Conservation (phyloP, 2,113 vertebrate genomes). For the Glareola pratincola region DNA sequence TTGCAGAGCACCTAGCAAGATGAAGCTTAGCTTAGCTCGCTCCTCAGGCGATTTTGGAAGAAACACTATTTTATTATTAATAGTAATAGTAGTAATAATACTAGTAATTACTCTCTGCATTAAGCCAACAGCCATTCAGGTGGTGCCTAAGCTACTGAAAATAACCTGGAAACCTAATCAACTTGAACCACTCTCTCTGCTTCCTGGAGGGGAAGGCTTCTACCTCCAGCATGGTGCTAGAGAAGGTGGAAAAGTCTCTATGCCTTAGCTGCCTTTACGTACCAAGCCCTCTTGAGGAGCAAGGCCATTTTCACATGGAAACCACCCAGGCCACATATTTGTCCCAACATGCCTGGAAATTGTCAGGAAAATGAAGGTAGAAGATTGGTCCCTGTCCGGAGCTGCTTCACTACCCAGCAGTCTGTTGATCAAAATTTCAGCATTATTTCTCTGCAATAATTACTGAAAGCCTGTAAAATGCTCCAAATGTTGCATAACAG, state of each 20-base stretch:
- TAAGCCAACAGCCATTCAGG: not conserved
- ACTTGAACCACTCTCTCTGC: not conserved
- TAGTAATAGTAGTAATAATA: constrained; percentile 14
- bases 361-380: not conserved
- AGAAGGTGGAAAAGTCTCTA: not conserved
- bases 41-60: constrained; percentile 38
- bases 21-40: not conserved
- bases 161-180: not conserved
- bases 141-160: not conserved
- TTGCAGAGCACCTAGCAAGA: not conserved
- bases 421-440: not conserved
- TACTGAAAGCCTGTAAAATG: not conserved
- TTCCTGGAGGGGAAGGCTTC: not conserved
- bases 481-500: not conserved
- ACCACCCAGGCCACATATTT: not conserved
- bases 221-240: not conserved
- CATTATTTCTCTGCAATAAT: not conserved
- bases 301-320: not conserved
- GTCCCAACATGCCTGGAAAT: not conserved
- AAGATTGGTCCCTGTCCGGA: not conserved
- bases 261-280: not conserved
- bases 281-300: not conserved
- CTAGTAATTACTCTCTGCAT: not conserved
- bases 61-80: not conserved
- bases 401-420: not conserved